phyloP scores from a whole-genome alignment of 2,113 vertebrate genomes.

The Hiodon tergisus region DNA sequence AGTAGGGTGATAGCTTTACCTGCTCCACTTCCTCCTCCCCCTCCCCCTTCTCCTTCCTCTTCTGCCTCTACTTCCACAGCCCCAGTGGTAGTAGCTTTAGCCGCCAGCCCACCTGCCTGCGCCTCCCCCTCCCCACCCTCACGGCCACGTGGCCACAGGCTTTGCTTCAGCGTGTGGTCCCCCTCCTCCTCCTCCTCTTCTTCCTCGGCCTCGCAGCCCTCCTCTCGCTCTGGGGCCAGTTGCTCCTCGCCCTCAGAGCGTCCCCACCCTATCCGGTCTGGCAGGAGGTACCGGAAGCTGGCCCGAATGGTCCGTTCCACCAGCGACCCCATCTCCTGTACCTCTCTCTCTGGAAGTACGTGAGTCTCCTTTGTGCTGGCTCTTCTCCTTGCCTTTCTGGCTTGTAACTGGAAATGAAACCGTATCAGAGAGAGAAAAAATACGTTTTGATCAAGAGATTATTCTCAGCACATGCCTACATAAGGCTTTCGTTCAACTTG shows the following conservation, averaged over 20 bases:
- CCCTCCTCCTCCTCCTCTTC: slow-evolving; percentile 49
- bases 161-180: slow-evolving; percentile 71
- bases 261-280: slow-evolving; percentile 43
- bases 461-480: too few relatives aligned
- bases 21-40: slow-evolving; percentile 49
- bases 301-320: slow-evolving; percentile 77
- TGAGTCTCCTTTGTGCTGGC: slow-evolving; percentile 6
- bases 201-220: slow-evolving; percentile 40
- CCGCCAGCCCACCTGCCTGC: slow-evolving; percentile 46
- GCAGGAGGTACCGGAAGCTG: slow-evolving; percentile 50
- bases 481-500: too few relatives aligned
- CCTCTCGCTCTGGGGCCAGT: slow-evolving; percentile 51
- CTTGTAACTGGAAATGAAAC: background rate
- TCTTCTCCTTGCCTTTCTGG: background rate
- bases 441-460: too few relatives aligned
- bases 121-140: slow-evolving; percentile 51
- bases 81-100: slow-evolving; percentile 43
- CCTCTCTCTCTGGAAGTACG: slow-evolving; percentile 68
- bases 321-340: slow-evolving; percentile 83
- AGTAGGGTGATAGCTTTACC: slow-evolving; percentile 31
- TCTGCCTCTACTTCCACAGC: slow-evolving; percentile 8
- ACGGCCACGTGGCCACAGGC: slow-evolving; percentile 59
- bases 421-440: too few relatives aligned
- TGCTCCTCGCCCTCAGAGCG: slow-evolving; percentile 40
- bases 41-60: slow-evolving; percentile 51